Base-by-base conservation (phyloP, 1,140 invertebrate genomes). In the Trichonephila clavipes region DNA sequence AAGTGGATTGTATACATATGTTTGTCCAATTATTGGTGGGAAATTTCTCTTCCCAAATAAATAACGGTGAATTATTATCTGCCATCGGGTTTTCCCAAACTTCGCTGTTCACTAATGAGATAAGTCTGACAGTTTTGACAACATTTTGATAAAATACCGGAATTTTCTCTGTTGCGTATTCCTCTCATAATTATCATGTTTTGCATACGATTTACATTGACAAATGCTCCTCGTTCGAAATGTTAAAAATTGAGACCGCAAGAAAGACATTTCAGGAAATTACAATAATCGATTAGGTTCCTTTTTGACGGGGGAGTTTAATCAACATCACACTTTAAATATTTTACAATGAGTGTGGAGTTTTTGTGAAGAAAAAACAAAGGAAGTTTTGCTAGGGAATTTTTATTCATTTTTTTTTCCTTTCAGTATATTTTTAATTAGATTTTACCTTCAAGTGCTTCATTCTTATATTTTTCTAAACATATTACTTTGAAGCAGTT, bases 71-170 rank as follows among this genome's bases (percentile, higher is more conserved):
- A 77, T 77, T 77, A 77, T 77, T 28, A 77, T 77, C 72, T 77
- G 72, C 16, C 72, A 77, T 34, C 28, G 72, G 28, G 18, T 14
- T 40, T 77, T 34, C 28, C 18, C 24, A 28, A 77, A 19, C 72
- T 34, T 77, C 72, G 72, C 34, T 77, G 5, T 18, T 77, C 34
- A 40, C 72, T 77, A 77, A 77, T 77, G 72, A 77, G 72, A 77
- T 34, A 34, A 40, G 16, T 24, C 34, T 77, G 72, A 77, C 72
- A 77, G 72, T 77, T 77, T 77, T 77, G 72, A 77, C 72, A 77
- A 77, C 72, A 77, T 77, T 77, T 77, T 77, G 72, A 77, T 77
- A 77, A 77, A 77, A 77, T 77, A 77, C 72, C 72, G 72, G 72
- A 77, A 77, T 77, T 77, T 77, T 77, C 72, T 34, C 72, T 77